Evolutionary conservation across 2,113 vertebrate species (phyloP), one percentile per base, ranked within the genome.

Genomic region (Pelvicachromis taeniatus): DNA sequence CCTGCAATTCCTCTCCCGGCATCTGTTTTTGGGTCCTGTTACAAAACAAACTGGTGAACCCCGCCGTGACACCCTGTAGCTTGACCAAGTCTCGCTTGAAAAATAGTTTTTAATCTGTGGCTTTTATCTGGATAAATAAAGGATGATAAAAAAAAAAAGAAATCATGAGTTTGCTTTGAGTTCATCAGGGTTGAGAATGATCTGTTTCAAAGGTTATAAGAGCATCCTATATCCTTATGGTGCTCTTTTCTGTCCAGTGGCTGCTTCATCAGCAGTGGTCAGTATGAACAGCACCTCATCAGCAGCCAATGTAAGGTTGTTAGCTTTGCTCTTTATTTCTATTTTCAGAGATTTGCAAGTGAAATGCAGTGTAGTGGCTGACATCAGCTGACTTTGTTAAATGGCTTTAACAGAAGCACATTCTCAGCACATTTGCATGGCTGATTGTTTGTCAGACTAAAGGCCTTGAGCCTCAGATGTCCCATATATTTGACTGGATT

Each of bases 361-460:
- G 79, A 82, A 81, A 29, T 38, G 53, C 75, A 78, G 45, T 29
- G 21, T 38, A 63, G 65, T 59, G 48, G 87, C 42, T 50, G 81
- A 89, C 65, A 79, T 48, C 35, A 40, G 82, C 77, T 89, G 81
- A 80, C 23, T 82, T 61, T 77, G 70, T 26, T 63, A 21, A 88
- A 73, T 14, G 54, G 38, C 54, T 17, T 7, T 19, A 50, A 52
- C 38, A 13, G 38, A 75, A 87, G 80, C 17, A 63, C 68, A 48
- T 50, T 48, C 78, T 19, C 45, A 85, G 83, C 45, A 75, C 42
- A 50, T 65, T 11, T 65, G n/a, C 78, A 40, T 7, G 1, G 21
- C 53, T 78, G 53, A 26, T 78, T 9, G 23, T 88, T 77, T 17
- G 14, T 88, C 42, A 61, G 9, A 33, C 50, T 33, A 52, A 42